Evolutionary conservation across 2,113 vertebrate species (phyloP).

Genomic region (Chionis minor): DNA sequence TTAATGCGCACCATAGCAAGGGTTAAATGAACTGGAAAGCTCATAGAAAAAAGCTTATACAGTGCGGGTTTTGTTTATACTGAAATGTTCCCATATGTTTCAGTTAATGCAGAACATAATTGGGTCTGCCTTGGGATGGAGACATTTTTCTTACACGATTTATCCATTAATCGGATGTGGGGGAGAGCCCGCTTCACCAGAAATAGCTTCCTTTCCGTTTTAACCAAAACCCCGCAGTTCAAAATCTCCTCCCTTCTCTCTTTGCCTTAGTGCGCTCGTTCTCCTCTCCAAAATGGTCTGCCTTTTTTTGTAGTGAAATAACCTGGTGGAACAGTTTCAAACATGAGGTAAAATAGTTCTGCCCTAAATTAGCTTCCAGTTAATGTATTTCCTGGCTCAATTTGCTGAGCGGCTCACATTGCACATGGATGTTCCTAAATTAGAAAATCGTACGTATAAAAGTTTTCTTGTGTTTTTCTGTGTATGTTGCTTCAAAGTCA

Average conservation of each 20-base stretch:
- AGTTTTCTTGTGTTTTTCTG: neutral
- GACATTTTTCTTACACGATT: conserved; percentile 38
- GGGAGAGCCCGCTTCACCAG: conserved; percentile 8
- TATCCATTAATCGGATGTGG: conserved; percentile 28
- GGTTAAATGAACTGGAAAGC: conserved; percentile 62
- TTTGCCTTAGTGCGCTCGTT: neutral
- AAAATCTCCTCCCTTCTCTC: neutral
- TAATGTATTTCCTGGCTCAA: conserved; percentile 39
- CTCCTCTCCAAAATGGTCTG: neutral
- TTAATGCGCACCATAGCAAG: conserved; percentile 27
- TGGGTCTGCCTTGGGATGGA: conserved; percentile 48
- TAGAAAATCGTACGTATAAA: neutral
- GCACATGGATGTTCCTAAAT: conserved; percentile 11
- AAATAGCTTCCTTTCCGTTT: conserved; percentile 29
- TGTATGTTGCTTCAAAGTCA: conserved; percentile 22
- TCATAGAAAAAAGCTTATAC: conserved; percentile 26
- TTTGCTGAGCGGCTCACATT: conserved; percentile 1
- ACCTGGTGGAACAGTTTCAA: conserved; percentile 15
- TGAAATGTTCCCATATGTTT: conserved; percentile 64
- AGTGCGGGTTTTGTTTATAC: conserved; percentile 61
- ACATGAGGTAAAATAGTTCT: conserved; percentile 18
- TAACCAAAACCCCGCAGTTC: neutral
- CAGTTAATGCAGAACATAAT: conserved; percentile 51
- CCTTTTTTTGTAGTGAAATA: conserved; percentile 9
- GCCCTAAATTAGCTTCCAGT: conserved; percentile 27